Evolutionary conservation across 2,797 vertebrate genomes (phyloP).

Genomic region (Sebastes oblongus): DNA sequence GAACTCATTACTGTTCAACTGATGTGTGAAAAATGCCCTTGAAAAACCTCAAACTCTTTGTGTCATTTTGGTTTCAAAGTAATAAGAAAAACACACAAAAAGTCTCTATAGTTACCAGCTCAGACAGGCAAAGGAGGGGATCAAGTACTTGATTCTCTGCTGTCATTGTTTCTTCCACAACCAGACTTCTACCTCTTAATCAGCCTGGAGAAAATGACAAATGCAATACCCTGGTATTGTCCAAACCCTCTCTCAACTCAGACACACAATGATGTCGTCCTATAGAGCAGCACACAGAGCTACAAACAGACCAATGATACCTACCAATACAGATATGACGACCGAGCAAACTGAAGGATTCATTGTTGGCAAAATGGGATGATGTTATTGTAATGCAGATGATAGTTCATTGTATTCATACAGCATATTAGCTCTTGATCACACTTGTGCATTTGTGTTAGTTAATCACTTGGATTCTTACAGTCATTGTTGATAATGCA

Average conservation of each 20-base stretch:
- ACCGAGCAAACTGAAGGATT: background rate
- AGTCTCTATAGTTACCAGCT: constrained; percentile 10
- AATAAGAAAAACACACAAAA: constrained; percentile 43
- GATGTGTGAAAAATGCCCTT: constrained; percentile 47
- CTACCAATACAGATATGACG: background rate
- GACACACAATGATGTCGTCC: background rate
- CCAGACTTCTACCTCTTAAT: constrained; percentile 27
- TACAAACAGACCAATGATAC: background rate
- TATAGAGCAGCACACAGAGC: background rate
- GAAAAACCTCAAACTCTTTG: constrained; percentile 32
- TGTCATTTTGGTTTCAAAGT: constrained; percentile 34
- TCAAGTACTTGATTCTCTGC: constrained; percentile 16
- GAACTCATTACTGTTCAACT: constrained; percentile 49
- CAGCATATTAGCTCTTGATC: background rate
- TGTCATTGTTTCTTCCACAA: constrained; percentile 33
- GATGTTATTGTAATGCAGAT: background rate
- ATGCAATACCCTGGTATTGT: background rate
- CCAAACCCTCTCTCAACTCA: background rate
- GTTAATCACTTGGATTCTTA: background rate
- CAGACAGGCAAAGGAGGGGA: constrained; percentile 23
- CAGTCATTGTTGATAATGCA: background rate
- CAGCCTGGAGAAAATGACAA: constrained; percentile 8
- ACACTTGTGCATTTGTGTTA: background rate
- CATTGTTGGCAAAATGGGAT: background rate
- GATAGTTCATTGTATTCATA: background rate